These are phyloP conservation scores for Geodia barretti DNA, from an alignment of 37 sponge, comb jelly and placozoan species.

Conservation along the genomic window DNA sequence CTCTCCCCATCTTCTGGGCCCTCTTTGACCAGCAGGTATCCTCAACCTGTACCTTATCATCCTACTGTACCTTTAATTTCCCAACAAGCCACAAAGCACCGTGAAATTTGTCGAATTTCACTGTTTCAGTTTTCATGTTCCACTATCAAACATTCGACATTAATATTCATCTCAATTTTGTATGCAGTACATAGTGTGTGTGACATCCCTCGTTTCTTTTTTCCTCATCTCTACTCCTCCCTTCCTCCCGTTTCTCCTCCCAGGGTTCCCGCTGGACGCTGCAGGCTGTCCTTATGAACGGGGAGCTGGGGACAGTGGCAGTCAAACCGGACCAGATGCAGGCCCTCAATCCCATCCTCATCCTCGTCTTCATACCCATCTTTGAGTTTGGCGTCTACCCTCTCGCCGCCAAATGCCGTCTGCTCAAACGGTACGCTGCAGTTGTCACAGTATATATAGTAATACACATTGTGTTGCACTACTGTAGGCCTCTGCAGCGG, in stretches of 20 bases:
- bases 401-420: conserved; percentile 53
- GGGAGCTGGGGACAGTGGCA: conserved; percentile 61
- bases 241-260: background rate
- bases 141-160: too few relatives aligned
- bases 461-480: too few relatives aligned
- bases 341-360: conserved; percentile 91
- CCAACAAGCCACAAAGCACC: conserved; percentile 8
- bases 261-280: conserved; percentile 97
- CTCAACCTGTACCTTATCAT: background rate
- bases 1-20: conserved; percentile 97
- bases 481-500: conserved; percentile 84
- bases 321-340: conserved; percentile 94
- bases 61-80: background rate
- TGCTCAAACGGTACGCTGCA: conserved; percentile 63
- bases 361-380: conserved; percentile 91
- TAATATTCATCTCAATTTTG: too few relatives aligned
- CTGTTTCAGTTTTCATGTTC: too few relatives aligned
- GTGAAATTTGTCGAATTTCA: conserved; percentile 8
- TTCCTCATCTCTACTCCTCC: background rate
- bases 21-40: conserved; percentile 94
- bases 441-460: background rate
- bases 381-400: conserved; percentile 95
- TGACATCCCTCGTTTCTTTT: background rate
- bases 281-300: conserved; percentile 92
- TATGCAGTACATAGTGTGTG: too few relatives aligned